Percentiles rank a stretch among this genome's conserved stretches.
Evolutionary conservation across 2,113 vertebrate species (phyloP).

Genomic region (Carollia perspicillata): DNA sequence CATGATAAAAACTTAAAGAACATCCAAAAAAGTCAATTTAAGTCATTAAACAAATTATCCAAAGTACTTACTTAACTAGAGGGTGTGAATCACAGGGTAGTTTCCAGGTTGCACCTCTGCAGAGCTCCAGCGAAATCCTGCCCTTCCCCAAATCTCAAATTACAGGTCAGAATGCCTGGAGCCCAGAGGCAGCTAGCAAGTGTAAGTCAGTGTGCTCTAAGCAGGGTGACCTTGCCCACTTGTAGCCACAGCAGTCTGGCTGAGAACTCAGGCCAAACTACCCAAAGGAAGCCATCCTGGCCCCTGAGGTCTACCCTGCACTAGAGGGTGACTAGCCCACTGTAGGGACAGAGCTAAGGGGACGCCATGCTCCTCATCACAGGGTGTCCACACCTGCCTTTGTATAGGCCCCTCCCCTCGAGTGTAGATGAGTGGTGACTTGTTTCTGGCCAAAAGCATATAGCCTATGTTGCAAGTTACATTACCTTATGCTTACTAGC

Average conservation of each 20-base stretch:
- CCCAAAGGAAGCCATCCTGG: not conserved
- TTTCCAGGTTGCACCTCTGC: not conserved
- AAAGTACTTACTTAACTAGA: not conserved
- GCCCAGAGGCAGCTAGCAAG: not conserved
- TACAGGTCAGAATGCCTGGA: not conserved
- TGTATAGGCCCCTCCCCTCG: not conserved
- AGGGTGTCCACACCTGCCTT: not conserved
- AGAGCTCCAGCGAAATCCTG: not conserved
- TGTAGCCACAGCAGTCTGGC: not conserved
- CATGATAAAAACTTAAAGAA: not conserved
- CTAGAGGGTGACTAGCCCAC: not conserved
- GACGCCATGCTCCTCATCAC: accelerated
- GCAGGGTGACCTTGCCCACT: not conserved
- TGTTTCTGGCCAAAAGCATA: not conserved
- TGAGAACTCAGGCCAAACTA: not conserved
- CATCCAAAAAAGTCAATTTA: not conserved
- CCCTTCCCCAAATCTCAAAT: not conserved
- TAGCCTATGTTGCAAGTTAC: accelerated
- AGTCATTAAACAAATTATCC: not conserved
- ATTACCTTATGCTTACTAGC: not conserved
- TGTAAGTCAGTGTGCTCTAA: not conserved
- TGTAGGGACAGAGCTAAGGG: not conserved
- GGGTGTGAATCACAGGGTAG: not conserved
- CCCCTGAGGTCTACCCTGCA: not conserved
- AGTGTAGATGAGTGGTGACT: not conserved